phyloP scores from a whole-genome alignment of 2,113 vertebrate species.

The Chelonoidis abingdonii region DNA sequence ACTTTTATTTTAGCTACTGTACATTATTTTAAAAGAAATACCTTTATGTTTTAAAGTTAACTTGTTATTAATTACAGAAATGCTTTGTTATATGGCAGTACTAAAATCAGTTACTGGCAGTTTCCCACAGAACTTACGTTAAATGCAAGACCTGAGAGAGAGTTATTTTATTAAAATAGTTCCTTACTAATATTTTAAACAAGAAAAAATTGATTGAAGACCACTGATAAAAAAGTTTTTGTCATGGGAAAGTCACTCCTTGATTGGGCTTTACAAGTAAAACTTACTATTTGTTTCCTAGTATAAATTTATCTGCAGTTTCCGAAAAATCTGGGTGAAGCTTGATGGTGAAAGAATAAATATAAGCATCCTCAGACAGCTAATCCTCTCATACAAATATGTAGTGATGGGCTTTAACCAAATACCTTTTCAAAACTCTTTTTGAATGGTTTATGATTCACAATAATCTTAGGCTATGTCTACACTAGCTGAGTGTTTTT shows the following conservation, averaged over 20 bases:
- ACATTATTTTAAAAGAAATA: background rate
- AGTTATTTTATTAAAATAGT: background rate
- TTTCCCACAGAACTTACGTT: constrained; percentile 11
- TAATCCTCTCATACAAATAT: background rate
- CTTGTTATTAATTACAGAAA: background rate
- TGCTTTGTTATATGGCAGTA: background rate
- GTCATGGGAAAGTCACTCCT: background rate
- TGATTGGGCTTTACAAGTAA: background rate
- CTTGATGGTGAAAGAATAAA: background rate
- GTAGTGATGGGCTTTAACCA: background rate
- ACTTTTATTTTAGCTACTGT: background rate
- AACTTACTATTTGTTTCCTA: background rate
- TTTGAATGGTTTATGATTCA: background rate
- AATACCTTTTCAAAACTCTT: background rate
- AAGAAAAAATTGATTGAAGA: background rate
- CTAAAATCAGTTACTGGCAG: background rate
- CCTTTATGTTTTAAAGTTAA: background rate
- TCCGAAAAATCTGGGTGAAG: background rate
- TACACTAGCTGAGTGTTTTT: no score
- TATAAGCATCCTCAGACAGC: background rate
- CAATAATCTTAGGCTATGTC: background rate
- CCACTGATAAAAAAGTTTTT: background rate
- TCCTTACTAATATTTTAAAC: constrained; percentile 2
- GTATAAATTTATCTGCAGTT: background rate
- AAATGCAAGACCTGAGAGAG: background rate